Conservation (phyloP, 2,797 vertebrate species). For the Distichodus sexfasciatus region DNA sequence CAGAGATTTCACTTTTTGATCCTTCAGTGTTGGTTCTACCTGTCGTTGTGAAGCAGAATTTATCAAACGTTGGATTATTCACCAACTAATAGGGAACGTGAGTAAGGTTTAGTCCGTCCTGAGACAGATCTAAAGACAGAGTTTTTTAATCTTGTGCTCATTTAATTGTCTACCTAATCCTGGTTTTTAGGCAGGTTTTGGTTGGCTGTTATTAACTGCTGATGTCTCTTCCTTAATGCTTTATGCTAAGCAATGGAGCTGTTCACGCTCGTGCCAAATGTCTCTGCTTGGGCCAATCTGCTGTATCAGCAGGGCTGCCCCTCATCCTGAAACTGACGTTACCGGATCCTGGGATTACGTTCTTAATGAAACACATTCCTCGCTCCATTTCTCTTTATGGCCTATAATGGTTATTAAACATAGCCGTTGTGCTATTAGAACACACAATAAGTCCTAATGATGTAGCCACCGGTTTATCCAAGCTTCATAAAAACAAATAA, state of each 20-base stretch:
- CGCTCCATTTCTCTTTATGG: slow-evolving; percentile 55
- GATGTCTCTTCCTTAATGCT: slow-evolving; percentile 24
- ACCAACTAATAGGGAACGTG: too few relatives aligned
- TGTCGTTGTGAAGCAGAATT: too few relatives aligned
- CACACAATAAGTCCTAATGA: slow-evolving; percentile 46
- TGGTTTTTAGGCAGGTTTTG: too few relatives aligned
- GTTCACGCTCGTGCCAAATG: slow-evolving; percentile 35
- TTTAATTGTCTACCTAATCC: too few relatives aligned
- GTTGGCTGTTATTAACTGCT: background rate
- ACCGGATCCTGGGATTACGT: slow-evolving; percentile 43
- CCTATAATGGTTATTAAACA: slow-evolving; percentile 55
- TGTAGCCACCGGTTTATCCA: slow-evolving; percentile 38
- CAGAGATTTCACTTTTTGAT: too few relatives aligned
- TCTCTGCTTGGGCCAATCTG: slow-evolving; percentile 17
- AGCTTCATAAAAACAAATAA: slow-evolving; percentile 37
- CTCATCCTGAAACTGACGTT: slow-evolving; percentile 33
- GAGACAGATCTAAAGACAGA: too few relatives aligned
- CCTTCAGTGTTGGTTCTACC: too few relatives aligned
- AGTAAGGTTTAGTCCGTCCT: too few relatives aligned
- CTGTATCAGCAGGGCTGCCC: slow-evolving; percentile 44
- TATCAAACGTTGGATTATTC: too few relatives aligned
- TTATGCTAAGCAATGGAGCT: slow-evolving; percentile 13
- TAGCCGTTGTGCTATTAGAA: slow-evolving; percentile 31
- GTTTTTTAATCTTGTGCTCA: too few relatives aligned
- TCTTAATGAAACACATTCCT: slow-evolving; percentile 52